These are phyloP conservation scores for Lepidurus apus DNA, from an alignment of 1,140 invertebrate species.

Conservation along the genomic window DNA sequence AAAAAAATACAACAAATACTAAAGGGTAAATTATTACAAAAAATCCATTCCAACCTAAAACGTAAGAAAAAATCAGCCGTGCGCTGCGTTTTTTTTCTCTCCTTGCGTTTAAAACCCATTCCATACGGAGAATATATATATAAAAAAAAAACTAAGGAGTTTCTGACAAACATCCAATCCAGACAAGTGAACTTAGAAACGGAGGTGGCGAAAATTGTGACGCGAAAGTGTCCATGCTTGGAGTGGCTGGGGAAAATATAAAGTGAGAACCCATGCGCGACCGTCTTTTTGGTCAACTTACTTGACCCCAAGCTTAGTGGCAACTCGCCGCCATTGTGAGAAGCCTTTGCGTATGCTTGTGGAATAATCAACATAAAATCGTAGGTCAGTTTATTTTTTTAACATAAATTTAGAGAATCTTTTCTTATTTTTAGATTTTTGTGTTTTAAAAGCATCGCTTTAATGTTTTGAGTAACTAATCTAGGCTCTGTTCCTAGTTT, in stretches of 20 bases:
- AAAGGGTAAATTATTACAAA: slow-evolving; percentile 10
- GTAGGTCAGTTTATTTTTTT: slow-evolving; percentile 40
- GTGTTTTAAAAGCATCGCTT: background rate
- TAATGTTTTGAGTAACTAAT: background rate
- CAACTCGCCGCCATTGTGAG: slow-evolving; percentile 83
- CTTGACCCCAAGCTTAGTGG: slow-evolving; percentile 87
- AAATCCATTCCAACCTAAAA: slow-evolving; percentile 24
- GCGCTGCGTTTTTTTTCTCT: background rate
- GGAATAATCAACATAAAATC: slow-evolving; percentile 43
- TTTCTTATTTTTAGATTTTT: background rate
- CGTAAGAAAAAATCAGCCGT: slow-evolving; percentile 25
- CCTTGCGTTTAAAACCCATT: too few relatives aligned
- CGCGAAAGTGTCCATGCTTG: background rate
- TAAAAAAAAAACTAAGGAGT: background rate
- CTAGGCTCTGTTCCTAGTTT: background rate
- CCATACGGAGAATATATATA: too few relatives aligned
- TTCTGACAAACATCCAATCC: background rate
- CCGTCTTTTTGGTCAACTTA: slow-evolving; percentile 58
- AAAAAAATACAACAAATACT: background rate
- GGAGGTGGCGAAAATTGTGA: background rate
- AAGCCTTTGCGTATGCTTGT: slow-evolving; percentile 57
- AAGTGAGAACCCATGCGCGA: slow-evolving; percentile 2
- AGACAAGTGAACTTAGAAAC: background rate
- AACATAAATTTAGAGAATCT: background rate
- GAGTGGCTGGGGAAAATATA: background rate